Base-by-base conservation (phyloP, 2,797 vertebrate species). In the Brachymystax lenok region DNA sequence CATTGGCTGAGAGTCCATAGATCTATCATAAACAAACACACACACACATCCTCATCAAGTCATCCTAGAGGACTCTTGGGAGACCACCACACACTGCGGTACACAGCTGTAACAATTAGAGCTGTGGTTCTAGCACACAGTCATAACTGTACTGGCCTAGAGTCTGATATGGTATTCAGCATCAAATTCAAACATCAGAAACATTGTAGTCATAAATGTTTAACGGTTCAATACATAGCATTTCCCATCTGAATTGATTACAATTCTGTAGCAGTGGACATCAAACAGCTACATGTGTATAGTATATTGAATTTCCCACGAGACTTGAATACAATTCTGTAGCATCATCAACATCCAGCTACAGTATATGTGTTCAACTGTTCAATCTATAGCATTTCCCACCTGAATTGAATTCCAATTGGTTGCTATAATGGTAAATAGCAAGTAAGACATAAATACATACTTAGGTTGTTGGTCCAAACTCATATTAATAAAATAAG, bases 1-100 rank as follows among this genome's bases (percentile, higher is more conserved):
- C 85, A 80, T 79, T 84, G 83, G 86, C 84, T 86, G 79, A 76
- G 84, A 79, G 78, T 84, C 83, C 77, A 79, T 82, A 81, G 75
- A 89, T 91, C 83, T 86, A 80, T 79, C 77, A 77, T 73, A 69
- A 77, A 75, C 79, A 79, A 71, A 75, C 77, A 40, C 33, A 70
- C 69, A 46, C 69, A 70, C 40, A 46, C 10, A 46, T 46, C 40
- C 40, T 46, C 10, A 79, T 83, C 40, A 46, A 46, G 40, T 46
- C 73, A 76, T 77, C 77, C 79, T 83, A 79, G 74, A 69, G 52
- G 70, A 74, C 87, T 83, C 83, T 1, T 69, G 85, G 84, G 89
- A 88, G 56, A 54, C 14, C 66, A 24, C 69, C 5, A 3, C 74
- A 71, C 33, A 71, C 19, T 69, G 59, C 21, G 12, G 40, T 13